Evolutionary conservation across 1,140 invertebrate genomes (phyloP), one percentile per base, ranked within the genome.

Genomic region (Eciton burchellii): DNA sequence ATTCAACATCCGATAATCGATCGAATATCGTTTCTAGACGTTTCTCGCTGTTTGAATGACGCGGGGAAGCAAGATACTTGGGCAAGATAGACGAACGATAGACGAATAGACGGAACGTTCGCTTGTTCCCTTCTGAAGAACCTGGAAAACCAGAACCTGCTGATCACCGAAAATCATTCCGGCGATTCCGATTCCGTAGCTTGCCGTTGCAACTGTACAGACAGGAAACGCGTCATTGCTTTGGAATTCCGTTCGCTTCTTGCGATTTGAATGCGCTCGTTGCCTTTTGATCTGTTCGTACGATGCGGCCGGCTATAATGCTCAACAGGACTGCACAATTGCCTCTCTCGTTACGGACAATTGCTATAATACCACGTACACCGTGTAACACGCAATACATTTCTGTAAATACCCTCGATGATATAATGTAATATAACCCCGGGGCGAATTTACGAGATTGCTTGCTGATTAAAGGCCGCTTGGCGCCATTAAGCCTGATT

Each of bases 351-450:
- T 77, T 77, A 77, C 0, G 16, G 74, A 43, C 62, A 68, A 68
- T 68, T 77, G 74, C 21, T 68, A 21, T 45, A 43, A 77, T 66
- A 54, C 19, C 35, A 35, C 29, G 11, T 66, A 26, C 62, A 29
- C 59, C 29, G n/a, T 52, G 63, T 57, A 79, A 77, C 62, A 79
- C 41, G 63, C 63, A 56, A 79, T 57, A 35, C 21, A 54, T 77
- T 68, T 79, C 63, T 79, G 43, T 49, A 79, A 70, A 79, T 70
- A 79, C n/a, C 43, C 24, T 70, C 35, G 63, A 79, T 70, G 35
- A 35, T 41, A 26, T 56, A 79, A 79, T 70, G 63, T 45, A 70
- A 77, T 68, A 77, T 68, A 77, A 56, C 12, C 12, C 8, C 24
- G 24, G 16, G 24, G 11, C 52, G 24, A 56, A 35, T 74, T 60